Base-by-base conservation (phyloP, 2,888 invertebrate species). In the Mythimna pallens region DNA sequence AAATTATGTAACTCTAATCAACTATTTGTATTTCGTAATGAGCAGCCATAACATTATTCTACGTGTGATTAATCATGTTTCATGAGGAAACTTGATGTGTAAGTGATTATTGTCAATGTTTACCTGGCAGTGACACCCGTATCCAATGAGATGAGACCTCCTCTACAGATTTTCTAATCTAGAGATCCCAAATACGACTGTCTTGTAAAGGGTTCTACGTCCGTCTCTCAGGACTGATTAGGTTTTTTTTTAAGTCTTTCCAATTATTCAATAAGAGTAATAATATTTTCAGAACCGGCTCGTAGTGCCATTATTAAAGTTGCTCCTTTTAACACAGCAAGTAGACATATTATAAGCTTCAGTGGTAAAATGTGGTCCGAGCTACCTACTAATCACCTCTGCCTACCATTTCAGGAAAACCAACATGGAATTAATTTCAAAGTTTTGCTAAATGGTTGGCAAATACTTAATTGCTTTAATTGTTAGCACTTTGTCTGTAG, bases 51-150 rank as follows among this genome's bases (percentile, higher is more conserved):
- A 72, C 76, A 75, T 73, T 69, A 59, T 78, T 76, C 43, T 65
- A 65, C 30, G 68, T 55, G 57, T 78, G 61, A 86, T 85, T 82
- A 73, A 85, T 86, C 82, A 86, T 85, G 75, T 74, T 64, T 62
- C 75, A 79, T 76, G 74, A 82, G 59, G 76, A 73, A 83, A 78
- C 54, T 10, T 22, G 22, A 61, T 22, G 30, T 10, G 52, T 64
- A 54, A 76, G 64, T 71, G 57, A 59, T 71, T 65, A 71, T 78
- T 54, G 47, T 70, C 43, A 75, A 65, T 74, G 22, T 70, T 68
- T 71, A 61, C 50, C 34, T 55, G 64, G 34, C 36, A 36, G 71
- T 72, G 81, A 64, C 81, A 73, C 59, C 59, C 55, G 34, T 70
- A 62, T n/a, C 7, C 54, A 40, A 25, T 50, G 25, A 34, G 62